Percentiles rank a stretch among this genome's conserved stretches.
These are phyloP conservation scores for Morpho deidamia DNA, from an alignment of 2,888 invertebrate genomes.

Conservation along the genomic window DNA sequence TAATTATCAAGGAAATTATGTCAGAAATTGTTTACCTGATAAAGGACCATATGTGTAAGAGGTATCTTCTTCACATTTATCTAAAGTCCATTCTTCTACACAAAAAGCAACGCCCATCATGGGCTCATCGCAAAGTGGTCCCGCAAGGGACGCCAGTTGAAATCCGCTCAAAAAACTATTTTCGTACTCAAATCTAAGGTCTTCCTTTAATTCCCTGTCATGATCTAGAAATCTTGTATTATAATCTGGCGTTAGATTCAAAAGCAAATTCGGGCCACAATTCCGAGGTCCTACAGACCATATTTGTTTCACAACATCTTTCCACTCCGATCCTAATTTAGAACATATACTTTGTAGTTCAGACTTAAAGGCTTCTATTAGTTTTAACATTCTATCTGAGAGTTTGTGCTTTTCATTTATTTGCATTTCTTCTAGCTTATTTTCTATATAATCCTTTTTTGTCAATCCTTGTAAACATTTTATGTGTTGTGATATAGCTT, in stretches of 20 bases:
- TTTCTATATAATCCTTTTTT: constrained; percentile 56
- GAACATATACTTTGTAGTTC: constrained; percentile 80
- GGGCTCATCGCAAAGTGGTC: constrained; percentile 98
- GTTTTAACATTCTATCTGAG: constrained; percentile 62
- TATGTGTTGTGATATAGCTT: constrained; percentile 76
- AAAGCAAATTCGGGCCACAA: constrained; percentile 92
- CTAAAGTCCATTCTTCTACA: constrained; percentile 89
- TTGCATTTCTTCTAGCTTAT: constrained; percentile 44
- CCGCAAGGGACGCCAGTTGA: constrained; percentile 90
- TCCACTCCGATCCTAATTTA: constrained; percentile 75
- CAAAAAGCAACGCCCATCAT: constrained; percentile 96
- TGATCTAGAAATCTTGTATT: constrained; percentile 58
- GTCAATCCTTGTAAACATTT: constrained; percentile 56
- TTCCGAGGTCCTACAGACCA: constrained; percentile 96
- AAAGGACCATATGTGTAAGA: constrained; percentile 71
- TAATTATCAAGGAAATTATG: too few species aligned
- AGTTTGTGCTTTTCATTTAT: constrained; percentile 51
- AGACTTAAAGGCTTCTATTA: constrained; percentile 67
- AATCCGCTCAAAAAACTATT: constrained; percentile 92
- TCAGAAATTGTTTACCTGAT: constrained; percentile 60
- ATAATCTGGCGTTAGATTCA: constrained; percentile 88
- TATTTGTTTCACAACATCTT: constrained; percentile 80
- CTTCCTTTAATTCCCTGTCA: constrained; percentile 58
- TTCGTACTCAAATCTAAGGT: constrained; percentile 81
- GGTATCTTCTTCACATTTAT: constrained; percentile 53